Evolutionary conservation across 2,797 vertebrate species (phyloP).

Genomic region (Semotilus atromaculatus): DNA sequence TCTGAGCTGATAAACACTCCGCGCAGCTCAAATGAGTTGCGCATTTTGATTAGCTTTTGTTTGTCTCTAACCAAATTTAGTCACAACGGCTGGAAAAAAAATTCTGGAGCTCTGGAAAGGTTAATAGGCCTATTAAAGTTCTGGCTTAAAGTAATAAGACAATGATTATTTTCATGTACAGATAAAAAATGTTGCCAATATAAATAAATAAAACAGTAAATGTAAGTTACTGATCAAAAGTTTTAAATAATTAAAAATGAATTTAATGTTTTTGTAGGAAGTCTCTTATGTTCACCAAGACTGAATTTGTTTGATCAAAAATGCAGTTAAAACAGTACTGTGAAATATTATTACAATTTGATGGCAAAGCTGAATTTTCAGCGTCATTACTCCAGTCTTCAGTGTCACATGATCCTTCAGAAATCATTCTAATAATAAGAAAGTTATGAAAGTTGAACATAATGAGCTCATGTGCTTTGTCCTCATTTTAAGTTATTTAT

Average conservation of each 20-base stretch:
- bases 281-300: not conserved
- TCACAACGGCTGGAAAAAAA: too few relatives aligned
- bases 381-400: not conserved
- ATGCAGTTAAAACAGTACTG: not conserved
- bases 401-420: not conserved
- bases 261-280: not conserved
- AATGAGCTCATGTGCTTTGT: not conserved
- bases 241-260: too few relatives aligned
- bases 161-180: not conserved
- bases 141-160: not conserved
- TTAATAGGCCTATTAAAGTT: too few relatives aligned
- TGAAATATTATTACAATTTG: not conserved
- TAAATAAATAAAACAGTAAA: not conserved
- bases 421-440: not conserved
- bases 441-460: not conserved
- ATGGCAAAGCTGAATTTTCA: not conserved
- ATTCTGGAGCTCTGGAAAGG: too few relatives aligned
- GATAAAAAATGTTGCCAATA: not conserved
- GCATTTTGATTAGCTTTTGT: too few relatives aligned
- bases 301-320: not conserved
- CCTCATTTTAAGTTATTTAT: not conserved
- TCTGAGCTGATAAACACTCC: too few relatives aligned
- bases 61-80: too few relatives aligned
- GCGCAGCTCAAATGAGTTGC: too few relatives aligned
- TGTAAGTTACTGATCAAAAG: not conserved